Evolutionary conservation across 2,797 vertebrate species (phyloP).

Genomic region (Sebastes cheni): DNA sequence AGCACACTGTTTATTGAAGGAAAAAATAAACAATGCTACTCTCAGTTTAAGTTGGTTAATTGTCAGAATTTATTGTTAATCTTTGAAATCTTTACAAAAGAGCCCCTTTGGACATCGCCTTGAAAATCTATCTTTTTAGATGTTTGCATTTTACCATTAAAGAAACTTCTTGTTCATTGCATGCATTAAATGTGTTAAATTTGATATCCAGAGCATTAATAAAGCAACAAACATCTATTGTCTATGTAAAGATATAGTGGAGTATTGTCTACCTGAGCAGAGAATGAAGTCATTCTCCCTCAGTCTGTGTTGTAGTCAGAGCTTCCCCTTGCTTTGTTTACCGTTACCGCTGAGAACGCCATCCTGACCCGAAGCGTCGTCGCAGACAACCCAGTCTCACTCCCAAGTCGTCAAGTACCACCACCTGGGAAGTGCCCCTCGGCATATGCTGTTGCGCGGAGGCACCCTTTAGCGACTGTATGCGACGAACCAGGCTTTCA

Average conservation of each 20-base stretch:
- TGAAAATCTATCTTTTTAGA: neutral
- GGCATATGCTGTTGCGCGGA: fast-evolving
- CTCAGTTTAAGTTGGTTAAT: neutral
- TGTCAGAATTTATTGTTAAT: neutral
- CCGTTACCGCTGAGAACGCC: neutral
- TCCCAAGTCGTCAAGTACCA: no score
- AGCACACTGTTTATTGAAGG: neutral
- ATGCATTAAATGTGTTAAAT: fast-evolving
- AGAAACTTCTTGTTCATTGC: neutral
- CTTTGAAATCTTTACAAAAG: neutral
- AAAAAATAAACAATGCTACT: neutral
- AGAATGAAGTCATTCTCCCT: neutral
- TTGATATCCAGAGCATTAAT: neutral
- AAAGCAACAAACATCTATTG: neutral
- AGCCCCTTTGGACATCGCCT: neutral
- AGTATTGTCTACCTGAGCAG: neutral
- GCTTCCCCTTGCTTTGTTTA: neutral
- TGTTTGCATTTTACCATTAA: neutral
- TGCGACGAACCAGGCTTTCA: no score
- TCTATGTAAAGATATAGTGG: neutral
- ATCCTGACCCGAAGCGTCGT: fast-evolving
- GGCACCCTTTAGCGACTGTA: no score
- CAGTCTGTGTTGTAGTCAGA: neutral
- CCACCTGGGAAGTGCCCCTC: no score
- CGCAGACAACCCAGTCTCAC: fast-evolving